Conservation (phyloP, 2,888 invertebrate species). For the Pheosia tremula region DNA sequence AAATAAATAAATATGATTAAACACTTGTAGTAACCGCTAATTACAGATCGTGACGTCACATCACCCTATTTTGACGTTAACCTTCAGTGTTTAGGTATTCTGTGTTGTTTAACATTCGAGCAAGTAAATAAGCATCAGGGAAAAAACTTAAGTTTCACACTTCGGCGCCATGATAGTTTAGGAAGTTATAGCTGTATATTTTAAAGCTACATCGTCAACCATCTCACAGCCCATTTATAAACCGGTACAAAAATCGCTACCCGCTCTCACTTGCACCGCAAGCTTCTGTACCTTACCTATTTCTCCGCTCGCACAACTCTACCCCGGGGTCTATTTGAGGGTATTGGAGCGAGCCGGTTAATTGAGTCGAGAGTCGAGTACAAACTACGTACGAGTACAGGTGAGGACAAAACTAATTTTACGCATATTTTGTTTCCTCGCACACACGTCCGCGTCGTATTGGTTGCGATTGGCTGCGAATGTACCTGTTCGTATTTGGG, state of each 20-base stretch:
- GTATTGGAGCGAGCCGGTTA: slow-evolving; percentile 54
- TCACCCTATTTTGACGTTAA: too few species aligned
- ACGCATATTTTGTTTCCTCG: slow-evolving; percentile 44
- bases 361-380: slow-evolving; percentile 59
- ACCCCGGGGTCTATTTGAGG: slow-evolving; percentile 49
- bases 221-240: too few species aligned
- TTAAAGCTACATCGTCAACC: too few species aligned
- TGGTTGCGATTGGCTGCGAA: background rate
- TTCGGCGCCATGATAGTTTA: too few species aligned
- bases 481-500: background rate
- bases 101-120: too few species aligned
- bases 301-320: slow-evolving; percentile 30
- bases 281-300: slow-evolving; percentile 26
- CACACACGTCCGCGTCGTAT: slow-evolving; percentile 4
- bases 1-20: too few species aligned
- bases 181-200: too few species aligned
- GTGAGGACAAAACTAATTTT: slow-evolving; percentile 55
- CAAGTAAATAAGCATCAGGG: too few species aligned
- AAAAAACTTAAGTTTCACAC: too few species aligned
- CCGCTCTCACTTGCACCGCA: slow-evolving; percentile 22
- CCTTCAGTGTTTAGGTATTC: too few species aligned
- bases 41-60: too few species aligned
- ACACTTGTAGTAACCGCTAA: too few species aligned
- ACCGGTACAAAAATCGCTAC: slow-evolving; percentile 6
- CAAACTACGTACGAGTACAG: slow-evolving; percentile 43